Percentiles rank a stretch among this genome's conserved stretches.
These are phyloP conservation scores for Chaenocephalus aceratus DNA, from an alignment of 2,113 vertebrate genomes.

Conservation along the genomic window DNA sequence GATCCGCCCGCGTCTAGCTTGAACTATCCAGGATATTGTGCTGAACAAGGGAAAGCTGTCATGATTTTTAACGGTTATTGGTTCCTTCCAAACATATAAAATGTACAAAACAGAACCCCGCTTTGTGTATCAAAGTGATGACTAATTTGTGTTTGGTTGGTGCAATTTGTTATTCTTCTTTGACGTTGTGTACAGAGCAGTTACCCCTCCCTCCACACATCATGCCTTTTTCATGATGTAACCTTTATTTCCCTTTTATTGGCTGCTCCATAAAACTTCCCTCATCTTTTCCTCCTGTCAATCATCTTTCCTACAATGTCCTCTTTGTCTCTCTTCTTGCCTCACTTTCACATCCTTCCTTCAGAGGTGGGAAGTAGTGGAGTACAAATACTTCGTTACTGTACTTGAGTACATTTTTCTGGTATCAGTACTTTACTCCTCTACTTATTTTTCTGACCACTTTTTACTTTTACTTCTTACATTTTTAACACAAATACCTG, in stretches of 20 bases:
- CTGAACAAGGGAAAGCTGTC: slow-evolving; percentile 7
- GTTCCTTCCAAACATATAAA: slow-evolving; percentile 5
- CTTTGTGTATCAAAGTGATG: slow-evolving; percentile 24
- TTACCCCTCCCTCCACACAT: slow-evolving; percentile 13
- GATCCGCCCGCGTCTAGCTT: slow-evolving; percentile 25
- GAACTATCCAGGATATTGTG: slow-evolving; percentile 14
- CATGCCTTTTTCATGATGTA: neutral
- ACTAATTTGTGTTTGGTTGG: slow-evolving; percentile 39
- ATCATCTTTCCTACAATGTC: slow-evolving; percentile 13
- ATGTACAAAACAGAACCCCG: neutral
- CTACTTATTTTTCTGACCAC: no score
- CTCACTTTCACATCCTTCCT: neutral
- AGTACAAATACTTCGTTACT: no score
- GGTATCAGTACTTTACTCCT: no score
- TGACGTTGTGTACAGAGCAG: neutral
- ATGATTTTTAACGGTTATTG: slow-evolving; percentile 15
- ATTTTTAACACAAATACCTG: no score
- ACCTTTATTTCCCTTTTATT: slow-evolving; percentile 7
- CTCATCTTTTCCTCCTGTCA: slow-evolving; percentile 13
- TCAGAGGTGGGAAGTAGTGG: no score
- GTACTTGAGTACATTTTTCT: no score
- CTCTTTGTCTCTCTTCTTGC: slow-evolving; percentile 5
- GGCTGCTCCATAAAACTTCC: slow-evolving; percentile 8
- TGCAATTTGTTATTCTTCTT: slow-evolving; percentile 21
- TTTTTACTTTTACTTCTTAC: no score